phyloP scores from a whole-genome alignment of 2,888 invertebrate genomes.

The Spatulosminthurus flaviceps region DNA sequence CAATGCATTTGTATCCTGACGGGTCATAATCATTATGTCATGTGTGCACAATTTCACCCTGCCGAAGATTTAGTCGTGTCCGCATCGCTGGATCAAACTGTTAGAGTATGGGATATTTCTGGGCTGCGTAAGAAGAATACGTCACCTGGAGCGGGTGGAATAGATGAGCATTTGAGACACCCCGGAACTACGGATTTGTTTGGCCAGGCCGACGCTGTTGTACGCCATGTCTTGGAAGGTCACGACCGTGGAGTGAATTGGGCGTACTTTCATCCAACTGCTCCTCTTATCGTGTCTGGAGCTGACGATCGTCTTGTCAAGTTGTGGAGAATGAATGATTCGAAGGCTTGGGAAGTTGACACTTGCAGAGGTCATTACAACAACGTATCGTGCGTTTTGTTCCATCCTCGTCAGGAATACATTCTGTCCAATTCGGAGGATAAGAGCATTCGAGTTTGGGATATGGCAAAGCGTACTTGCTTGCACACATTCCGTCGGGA shows the following conservation, averaged over 20 bases:
- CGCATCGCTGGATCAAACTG: conserved; percentile 97
- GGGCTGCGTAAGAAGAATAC: conserved; percentile 95
- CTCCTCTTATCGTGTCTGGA: conserved; percentile 95
- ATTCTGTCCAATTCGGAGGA: conserved; percentile 98
- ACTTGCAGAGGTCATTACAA: conserved; percentile 99
- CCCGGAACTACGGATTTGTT: conserved; percentile 89
- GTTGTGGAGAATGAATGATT: conserved; percentile 98
- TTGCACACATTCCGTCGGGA: conserved; percentile 93
- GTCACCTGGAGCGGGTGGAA: conserved; percentile 90
- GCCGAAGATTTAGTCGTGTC: conserved; percentile 96
- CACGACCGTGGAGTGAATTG: conserved; percentile 99
- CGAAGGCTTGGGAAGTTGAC: conserved; percentile 99
- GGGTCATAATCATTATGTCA: conserved; percentile 99
- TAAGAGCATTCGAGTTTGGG: conserved; percentile 98
- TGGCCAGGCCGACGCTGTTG: conserved; percentile 92
- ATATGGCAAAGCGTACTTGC: conserved; percentile 93
- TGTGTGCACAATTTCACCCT: conserved; percentile 99
- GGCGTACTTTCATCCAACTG: conserved; percentile 94
- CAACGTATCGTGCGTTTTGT: conserved; percentile 96
- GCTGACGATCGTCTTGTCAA: conserved; percentile 99
- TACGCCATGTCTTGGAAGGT: conserved; percentile 89
- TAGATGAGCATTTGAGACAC: conserved; percentile 81
- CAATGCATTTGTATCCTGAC: conserved; percentile 93
- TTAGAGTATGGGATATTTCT: conserved; percentile 98
- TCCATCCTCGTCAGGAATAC: conserved; percentile 96